phyloP scores from a whole-genome alignment of 2,113 vertebrate species.

The Galemys pyrenaicus region DNA sequence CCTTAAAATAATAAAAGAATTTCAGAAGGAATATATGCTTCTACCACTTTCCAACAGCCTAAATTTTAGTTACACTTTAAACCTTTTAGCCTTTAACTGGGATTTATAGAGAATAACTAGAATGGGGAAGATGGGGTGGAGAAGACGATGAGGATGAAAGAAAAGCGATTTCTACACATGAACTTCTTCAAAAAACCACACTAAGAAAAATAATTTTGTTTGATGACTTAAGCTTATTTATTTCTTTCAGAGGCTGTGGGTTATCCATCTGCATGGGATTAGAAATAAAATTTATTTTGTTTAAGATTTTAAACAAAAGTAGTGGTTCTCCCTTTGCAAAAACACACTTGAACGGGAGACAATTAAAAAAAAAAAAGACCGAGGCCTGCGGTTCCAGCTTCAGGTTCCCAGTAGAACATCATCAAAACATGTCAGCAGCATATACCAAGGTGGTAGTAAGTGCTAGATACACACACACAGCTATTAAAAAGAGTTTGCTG shows the following conservation, averaged over 20 bases:
- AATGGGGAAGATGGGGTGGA: no score
- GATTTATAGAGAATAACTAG: slow-evolving; percentile 44
- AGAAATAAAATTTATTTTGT: slow-evolving; percentile 23
- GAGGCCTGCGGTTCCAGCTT: background rate
- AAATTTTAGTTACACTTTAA: background rate
- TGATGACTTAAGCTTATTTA: slow-evolving; percentile 45
- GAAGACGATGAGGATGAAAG: slow-evolving; percentile 40
- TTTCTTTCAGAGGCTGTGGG: slow-evolving; percentile 56
- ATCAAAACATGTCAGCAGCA: accelerated
- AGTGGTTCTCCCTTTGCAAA: slow-evolving; percentile 8
- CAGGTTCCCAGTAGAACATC: no score
- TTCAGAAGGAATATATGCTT: background rate
- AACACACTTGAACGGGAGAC: slow-evolving; percentile 16
- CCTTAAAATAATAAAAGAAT: background rate
- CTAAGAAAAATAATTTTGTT: slow-evolving; percentile 50
- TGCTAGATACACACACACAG: no score
- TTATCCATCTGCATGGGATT: slow-evolving; percentile 34
- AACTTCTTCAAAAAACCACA: slow-evolving; percentile 29
- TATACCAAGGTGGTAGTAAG: background rate
- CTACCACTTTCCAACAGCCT: background rate
- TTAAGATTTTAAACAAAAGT: slow-evolving; percentile 61
- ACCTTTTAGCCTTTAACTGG: background rate
- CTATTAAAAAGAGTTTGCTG: no score
- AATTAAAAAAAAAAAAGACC: background rate
- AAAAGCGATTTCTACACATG: background rate